phyloP scores from a whole-genome alignment of 2,113 vertebrate species.

The Benthochromis sp. region DNA sequence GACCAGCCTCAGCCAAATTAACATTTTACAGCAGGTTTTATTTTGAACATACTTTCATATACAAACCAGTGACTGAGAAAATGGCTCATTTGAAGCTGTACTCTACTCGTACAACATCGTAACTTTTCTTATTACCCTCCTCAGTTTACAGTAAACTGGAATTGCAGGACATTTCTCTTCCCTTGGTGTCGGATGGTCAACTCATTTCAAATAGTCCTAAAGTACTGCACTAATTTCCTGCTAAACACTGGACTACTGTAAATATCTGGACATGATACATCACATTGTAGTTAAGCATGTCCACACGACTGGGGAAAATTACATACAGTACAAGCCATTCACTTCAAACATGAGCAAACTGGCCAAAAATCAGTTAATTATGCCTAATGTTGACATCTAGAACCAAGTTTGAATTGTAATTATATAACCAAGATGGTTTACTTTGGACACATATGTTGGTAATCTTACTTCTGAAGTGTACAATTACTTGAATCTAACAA shows the following conservation, averaged over 20 bases:
- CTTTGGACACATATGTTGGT: constrained; percentile 58
- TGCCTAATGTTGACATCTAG: constrained; percentile 58
- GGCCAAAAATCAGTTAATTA: constrained; percentile 56
- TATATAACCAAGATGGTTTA: constrained; percentile 60
- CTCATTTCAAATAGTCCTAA: constrained; percentile 47
- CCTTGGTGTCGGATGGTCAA: constrained; percentile 34
- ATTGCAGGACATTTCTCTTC: constrained; percentile 24
- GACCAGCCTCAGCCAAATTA: neutral
- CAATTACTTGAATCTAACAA: constrained; percentile 57
- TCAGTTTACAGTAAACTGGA: constrained; percentile 47
- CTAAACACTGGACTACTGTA: constrained; percentile 65
- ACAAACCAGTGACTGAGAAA: constrained; percentile 74
- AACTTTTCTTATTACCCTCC: constrained; percentile 1
- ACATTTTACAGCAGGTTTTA: constrained; percentile 71
- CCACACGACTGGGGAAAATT: constrained; percentile 53
- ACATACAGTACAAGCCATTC: constrained; percentile 64
- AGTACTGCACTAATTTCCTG: constrained; percentile 58
- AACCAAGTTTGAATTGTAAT: constrained; percentile 48
- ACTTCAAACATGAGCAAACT: constrained; percentile 65
- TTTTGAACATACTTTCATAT: constrained; percentile 71
- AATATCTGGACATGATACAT: constrained; percentile 56
- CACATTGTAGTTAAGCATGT: constrained; percentile 57
- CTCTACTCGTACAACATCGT: constrained; percentile 41
- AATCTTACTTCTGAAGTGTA: constrained; percentile 58
- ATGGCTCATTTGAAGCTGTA: constrained; percentile 67